Evolutionary conservation across 2,113 vertebrate species (phyloP), one percentile per base, ranked within the genome.

Genomic region (Amphiprion percula): DNA sequence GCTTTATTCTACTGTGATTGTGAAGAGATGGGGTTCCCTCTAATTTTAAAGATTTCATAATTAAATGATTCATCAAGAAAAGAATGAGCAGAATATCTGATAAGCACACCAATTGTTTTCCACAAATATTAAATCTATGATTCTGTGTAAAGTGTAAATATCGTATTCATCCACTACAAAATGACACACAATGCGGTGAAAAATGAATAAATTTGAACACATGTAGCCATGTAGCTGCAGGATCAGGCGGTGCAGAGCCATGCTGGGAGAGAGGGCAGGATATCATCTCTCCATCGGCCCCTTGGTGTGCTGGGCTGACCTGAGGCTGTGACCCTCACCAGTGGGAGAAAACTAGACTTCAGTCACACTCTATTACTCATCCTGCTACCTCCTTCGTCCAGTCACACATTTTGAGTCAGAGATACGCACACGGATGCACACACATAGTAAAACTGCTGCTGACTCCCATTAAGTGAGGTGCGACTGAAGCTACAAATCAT

Each of bases 341-440:
- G 58, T 68, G 58, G 53, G 33, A 56, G 50, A 75, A 79, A 68
- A 67, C 65, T 62, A 8, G 47, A 60, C 44, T 70, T 80, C 74
- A 62, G 6, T 77, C 66, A 70, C 79, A 85, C 79, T 78, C 74
- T 26, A 68, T 90, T 85, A 84, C 33, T 91, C 83, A 88, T 71
- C 73, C 41, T n/a, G 59, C 68, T 65, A 65, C 39, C 59, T 68
- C 37, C 21, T 61, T 39, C 9, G 17, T 65, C 39, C 50, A 70
- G n/a, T n/a, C 52, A 58, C 10, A n/a, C 52, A 74, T 41, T 39
- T 19, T 26, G 19, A 47, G 14, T 65, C 6, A 30, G 30, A 30
- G 30, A 30, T 5, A 30, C 28, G 28, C 28, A 59, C 6, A 62
- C 33, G 6, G 21, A 52, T 28, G 33, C n/a, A 30, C 37, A 61